Evolutionary conservation across 2,113 vertebrate genomes (phyloP).

Genomic region (Pterocles burchelli): DNA sequence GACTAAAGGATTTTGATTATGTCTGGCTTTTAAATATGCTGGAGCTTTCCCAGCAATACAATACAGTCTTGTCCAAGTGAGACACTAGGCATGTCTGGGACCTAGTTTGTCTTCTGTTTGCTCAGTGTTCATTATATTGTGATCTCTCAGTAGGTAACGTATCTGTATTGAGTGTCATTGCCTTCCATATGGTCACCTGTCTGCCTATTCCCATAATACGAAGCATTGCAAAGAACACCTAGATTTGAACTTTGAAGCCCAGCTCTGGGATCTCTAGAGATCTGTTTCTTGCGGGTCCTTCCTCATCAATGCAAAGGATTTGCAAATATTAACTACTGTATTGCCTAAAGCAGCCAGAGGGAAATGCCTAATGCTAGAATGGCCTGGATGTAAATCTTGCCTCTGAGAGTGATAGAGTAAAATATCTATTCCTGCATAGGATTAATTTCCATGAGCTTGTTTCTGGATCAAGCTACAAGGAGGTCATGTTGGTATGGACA

Average conservation of each 20-base stretch:
- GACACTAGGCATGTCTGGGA: background rate
- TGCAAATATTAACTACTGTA: background rate
- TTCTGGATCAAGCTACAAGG: background rate
- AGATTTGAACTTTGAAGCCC: background rate
- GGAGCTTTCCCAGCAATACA: background rate
- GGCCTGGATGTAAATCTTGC: background rate
- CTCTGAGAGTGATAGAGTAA: background rate
- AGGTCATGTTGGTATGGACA: background rate
- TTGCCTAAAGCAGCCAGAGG: background rate
- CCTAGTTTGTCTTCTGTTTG: background rate
- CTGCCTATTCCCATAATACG: background rate
- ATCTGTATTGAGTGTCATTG: background rate
- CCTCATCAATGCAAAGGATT: background rate
- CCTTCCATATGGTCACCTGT: background rate
- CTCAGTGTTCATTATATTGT: background rate
- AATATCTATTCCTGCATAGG: background rate
- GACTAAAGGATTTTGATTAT: background rate
- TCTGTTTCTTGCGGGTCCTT: background rate
- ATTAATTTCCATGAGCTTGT: background rate
- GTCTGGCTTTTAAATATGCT: background rate
- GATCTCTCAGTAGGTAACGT: background rate
- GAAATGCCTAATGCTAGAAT: background rate
- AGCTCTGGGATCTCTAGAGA: background rate
- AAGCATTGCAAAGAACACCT: background rate
- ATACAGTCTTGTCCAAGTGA: background rate